Conservation (phyloP, 2,113 vertebrate species). For the Fukomys damarensis region DNA sequence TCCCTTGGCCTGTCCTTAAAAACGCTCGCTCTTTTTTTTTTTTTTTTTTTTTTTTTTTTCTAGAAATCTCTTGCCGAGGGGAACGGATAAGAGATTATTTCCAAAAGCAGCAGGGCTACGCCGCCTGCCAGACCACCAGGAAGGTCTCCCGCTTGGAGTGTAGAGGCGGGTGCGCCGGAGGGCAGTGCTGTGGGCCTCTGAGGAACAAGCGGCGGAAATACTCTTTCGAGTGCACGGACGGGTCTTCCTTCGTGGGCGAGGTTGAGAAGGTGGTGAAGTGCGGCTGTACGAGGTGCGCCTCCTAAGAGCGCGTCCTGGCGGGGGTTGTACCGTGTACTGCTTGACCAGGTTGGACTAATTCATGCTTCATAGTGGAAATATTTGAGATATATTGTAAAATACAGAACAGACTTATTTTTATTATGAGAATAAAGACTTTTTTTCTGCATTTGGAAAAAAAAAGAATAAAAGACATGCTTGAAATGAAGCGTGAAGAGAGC, state of each 20-base stretch:
- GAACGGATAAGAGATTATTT: constrained; percentile 98
- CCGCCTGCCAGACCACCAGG: constrained; percentile 99
- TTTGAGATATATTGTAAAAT: constrained; percentile 99
- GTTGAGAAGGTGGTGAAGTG: constrained; percentile 99
- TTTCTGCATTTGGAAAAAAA: constrained; percentile 87
- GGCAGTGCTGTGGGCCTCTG: constrained; percentile 95
- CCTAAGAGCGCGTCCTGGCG: constrained; percentile 85
- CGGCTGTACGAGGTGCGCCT: constrained; percentile 94
- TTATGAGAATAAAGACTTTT: constrained; percentile 95
- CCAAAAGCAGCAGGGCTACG: constrained; percentile 99
- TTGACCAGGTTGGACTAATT: constrained; percentile 93
- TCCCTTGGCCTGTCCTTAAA: neutral
- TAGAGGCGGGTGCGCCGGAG: constrained; percentile 90
- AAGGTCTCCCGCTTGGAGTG: constrained; percentile 99
- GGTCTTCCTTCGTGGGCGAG: constrained; percentile 97
- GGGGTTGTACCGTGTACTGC: constrained; percentile 83
- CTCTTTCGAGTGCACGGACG: constrained; percentile 98
- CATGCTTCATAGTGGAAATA: constrained; percentile 96
- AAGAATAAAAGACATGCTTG: constrained; percentile 83
- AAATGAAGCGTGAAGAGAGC: constrained; percentile 84
- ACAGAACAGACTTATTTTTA: constrained; percentile 99
- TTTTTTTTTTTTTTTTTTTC: constrained; percentile 71
- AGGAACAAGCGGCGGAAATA: constrained; percentile 99
- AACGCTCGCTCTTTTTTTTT: constrained; percentile 36
- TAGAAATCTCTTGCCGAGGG: constrained; percentile 98